A percentile compares a stretch with the other conserved stretches of the same genome.
Conservation (phyloP, 2,888 invertebrate genomes). For the Lissonota sp. region DNA sequence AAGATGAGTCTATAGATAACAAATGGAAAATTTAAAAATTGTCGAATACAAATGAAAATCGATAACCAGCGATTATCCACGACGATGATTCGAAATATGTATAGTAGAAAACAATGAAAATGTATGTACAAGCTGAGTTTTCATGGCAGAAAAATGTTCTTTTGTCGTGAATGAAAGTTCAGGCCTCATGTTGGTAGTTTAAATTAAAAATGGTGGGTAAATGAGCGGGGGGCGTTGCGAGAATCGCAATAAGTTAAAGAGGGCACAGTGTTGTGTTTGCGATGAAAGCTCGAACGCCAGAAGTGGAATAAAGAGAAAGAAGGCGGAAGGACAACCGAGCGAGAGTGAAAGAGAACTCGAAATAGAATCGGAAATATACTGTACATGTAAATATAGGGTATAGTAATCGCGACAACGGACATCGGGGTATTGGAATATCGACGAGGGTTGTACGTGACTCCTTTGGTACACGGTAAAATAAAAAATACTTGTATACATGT, state of each 20-base stretch:
- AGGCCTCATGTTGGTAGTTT: too few species aligned
- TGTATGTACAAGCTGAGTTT: too few species aligned
- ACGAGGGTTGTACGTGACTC: slow-evolving; percentile 46
- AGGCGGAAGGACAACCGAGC: slow-evolving; percentile 49
- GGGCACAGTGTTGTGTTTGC: slow-evolving; percentile 15
- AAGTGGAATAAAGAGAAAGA: slow-evolving; percentile 43
- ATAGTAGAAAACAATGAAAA: too few species aligned
- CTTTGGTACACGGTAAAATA: slow-evolving; percentile 19
- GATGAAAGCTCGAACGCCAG: slow-evolving; percentile 38
- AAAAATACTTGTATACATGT: slow-evolving; percentile 1
- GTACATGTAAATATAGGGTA: slow-evolving; percentile 5
- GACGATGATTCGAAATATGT: neutral
- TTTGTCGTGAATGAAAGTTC: too few species aligned
- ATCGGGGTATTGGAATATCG: slow-evolving; percentile 55
- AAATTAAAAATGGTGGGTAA: too few species aligned
- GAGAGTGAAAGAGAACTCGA: slow-evolving; percentile 50
- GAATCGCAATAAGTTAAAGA: neutral
- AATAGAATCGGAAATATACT: slow-evolving; percentile 53
- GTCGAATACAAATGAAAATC: neutral
- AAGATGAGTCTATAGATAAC: neutral
- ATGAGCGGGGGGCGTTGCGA: too few species aligned
- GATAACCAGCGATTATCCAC: neutral
- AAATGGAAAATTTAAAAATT: neutral
- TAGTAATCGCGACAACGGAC: slow-evolving; percentile 22
- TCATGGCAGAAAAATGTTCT: too few species aligned